Percentiles rank a stretch among this genome's conserved stretches.
These are phyloP conservation scores for Penaeus vannamei DNA, from an alignment of 1,140 invertebrate genomes.

Conservation along the genomic window DNA sequence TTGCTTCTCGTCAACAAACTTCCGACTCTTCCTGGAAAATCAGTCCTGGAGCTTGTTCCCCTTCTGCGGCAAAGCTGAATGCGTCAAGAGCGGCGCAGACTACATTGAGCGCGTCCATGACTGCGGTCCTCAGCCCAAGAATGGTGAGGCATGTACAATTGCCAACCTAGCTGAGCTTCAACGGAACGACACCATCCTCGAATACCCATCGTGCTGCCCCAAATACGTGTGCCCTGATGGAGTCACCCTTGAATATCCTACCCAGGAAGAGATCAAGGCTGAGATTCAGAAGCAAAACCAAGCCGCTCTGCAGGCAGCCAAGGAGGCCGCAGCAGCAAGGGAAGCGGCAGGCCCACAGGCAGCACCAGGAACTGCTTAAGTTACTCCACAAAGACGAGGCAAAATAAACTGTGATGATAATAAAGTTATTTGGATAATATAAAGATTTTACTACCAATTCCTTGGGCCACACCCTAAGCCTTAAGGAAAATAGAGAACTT, in stretches of 20 bases:
- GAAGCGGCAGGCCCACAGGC: not conserved
- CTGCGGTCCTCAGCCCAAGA: slow-evolving; percentile 86
- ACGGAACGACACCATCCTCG: slow-evolving; percentile 87
- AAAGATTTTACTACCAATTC: too few species aligned
- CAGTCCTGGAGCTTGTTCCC: slow-evolving; percentile 87
- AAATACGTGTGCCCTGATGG: slow-evolving; percentile 87
- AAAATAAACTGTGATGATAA: too few species aligned
- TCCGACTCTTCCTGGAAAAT: slow-evolving; percentile 85
- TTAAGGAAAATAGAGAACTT: too few species aligned
- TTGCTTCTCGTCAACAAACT: slow-evolving; percentile 91
- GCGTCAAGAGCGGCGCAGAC: slow-evolving; percentile 76
- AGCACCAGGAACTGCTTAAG: not conserved
- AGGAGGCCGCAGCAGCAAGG: slow-evolving; percentile 21
- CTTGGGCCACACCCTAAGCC: too few species aligned
- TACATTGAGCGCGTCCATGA: slow-evolving; percentile 87
- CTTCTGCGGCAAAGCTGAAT: slow-evolving; percentile 89
- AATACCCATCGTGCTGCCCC: slow-evolving; percentile 80
- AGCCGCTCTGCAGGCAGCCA: slow-evolving; percentile 19
- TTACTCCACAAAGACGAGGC: too few species aligned
- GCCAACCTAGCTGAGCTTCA: slow-evolving; percentile 82
- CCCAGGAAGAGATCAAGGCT: slow-evolving; percentile 39
- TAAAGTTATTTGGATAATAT: too few species aligned
- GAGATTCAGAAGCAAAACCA: slow-evolving; percentile 27
- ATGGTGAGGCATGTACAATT: slow-evolving; percentile 89
- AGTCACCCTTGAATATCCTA: slow-evolving; percentile 80